Evolutionary conservation across 2,113 vertebrate species (phyloP).

Genomic region (Prunella himalayana): DNA sequence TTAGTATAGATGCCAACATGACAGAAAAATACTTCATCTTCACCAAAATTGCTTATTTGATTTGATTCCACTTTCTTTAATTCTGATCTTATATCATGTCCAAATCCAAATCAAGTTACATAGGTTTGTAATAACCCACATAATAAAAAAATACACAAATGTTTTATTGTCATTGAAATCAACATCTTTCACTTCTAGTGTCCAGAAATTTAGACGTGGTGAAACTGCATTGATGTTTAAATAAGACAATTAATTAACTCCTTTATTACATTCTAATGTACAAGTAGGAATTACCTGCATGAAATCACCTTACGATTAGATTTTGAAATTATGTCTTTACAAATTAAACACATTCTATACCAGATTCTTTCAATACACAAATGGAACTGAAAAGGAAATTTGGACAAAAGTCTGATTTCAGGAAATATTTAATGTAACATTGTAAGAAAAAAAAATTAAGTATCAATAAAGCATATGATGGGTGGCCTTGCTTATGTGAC

Average conservation of each 20-base stretch:
- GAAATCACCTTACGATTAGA: neutral
- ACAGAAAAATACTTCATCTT: neutral
- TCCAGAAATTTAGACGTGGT: neutral
- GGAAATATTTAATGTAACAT: neutral
- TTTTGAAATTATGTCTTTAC: neutral
- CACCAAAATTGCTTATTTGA: neutral
- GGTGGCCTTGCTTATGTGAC: neutral
- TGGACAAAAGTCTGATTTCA: neutral
- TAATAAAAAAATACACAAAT: neutral
- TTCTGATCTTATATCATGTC: neutral
- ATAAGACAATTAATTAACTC: neutral
- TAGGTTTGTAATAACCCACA: neutral
- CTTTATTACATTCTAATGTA: neutral
- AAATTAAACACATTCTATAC: neutral
- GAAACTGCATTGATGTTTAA: neutral
- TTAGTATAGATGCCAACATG: neutral
- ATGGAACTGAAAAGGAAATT: neutral
- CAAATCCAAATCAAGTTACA: neutral
- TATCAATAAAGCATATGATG: neutral
- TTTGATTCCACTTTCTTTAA: neutral
- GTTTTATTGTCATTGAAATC: neutral
- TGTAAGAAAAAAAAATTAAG: neutral
- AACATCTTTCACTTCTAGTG: neutral
- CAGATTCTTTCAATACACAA: neutral
- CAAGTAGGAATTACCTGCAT: neutral